These are phyloP conservation scores for Himalopsyche tibetana DNA, from an alignment of 2,888 invertebrate genomes.

Conservation along the genomic window DNA sequence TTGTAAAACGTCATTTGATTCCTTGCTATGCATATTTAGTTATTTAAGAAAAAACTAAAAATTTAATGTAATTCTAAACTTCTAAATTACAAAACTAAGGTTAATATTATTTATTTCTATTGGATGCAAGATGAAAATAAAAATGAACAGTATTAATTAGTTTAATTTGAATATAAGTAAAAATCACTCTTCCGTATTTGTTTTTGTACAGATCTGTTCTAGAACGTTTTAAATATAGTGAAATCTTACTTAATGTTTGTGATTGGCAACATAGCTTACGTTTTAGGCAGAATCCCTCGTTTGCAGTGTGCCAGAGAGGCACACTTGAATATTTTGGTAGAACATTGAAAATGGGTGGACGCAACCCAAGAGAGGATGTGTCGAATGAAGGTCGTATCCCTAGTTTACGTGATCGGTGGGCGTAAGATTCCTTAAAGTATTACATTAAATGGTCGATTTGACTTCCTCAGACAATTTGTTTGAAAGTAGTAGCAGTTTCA, in stretches of 20 bases:
- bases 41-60: no score
- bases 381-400: conserved; percentile 38
- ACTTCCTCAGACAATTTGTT: conserved; percentile 21
- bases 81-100: no score
- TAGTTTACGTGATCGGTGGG: conserved; percentile 40
- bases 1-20: no score
- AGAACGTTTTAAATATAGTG: no score
- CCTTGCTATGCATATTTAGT: no score
- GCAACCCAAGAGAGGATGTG: conserved; percentile 8
- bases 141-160: no score
- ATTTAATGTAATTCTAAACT: no score
- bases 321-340: conserved; percentile 15
- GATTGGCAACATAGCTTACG: neutral
- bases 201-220: no score
- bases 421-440: neutral
- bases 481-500: neutral
- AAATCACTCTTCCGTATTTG: no score
- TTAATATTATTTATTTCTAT: no score
- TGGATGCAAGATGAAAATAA: no score
- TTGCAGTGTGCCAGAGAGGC: neutral
- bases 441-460: conserved; percentile 27
- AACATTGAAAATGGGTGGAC: conserved; percentile 42
- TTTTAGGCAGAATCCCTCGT: neutral
- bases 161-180: no score
- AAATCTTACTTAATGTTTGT: neutral